Conservation (phyloP, 2,797 vertebrate species). For the Valencia hispanica region DNA sequence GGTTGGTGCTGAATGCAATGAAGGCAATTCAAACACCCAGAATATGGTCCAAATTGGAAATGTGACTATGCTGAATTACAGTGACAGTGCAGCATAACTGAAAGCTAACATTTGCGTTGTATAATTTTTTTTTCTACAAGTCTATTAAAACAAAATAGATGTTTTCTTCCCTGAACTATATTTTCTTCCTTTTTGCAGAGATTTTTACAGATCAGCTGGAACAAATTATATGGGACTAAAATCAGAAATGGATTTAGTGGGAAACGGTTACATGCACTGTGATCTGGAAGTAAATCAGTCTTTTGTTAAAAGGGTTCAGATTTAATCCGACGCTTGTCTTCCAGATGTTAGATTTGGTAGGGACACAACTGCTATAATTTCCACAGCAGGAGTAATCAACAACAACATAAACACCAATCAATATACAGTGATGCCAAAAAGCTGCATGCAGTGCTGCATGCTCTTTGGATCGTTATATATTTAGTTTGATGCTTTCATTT, state of each 20-base stretch:
- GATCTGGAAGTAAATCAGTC: background rate
- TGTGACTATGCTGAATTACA: background rate
- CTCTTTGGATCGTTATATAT: background rate
- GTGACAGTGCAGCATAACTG: background rate
- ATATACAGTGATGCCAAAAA: conserved; percentile 4
- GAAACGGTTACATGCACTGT: conserved; percentile 25
- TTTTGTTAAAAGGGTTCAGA: conserved; percentile 5
- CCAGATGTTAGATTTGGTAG: conserved; percentile 8
- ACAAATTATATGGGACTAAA: background rate
- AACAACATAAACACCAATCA: conserved; percentile 12
- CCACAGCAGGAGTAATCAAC: conserved; percentile 5
- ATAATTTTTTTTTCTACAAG: too few species aligned
- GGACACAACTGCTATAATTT: background rate
- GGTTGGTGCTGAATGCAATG: background rate
- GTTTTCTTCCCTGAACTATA: background rate
- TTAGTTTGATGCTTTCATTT: background rate
- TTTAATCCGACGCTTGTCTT: background rate
- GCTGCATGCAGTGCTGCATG: background rate
- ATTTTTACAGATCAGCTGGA: background rate
- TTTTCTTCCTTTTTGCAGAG: too few species aligned
- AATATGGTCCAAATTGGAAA: background rate
- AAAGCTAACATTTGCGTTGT: background rate
- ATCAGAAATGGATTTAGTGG: background rate
- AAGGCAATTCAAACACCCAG: background rate
- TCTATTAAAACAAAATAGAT: background rate